These are phyloP conservation scores for Geodia barretti DNA, from an alignment of 37 sponge, comb jelly and placozoan species.

Conservation along the genomic window DNA sequence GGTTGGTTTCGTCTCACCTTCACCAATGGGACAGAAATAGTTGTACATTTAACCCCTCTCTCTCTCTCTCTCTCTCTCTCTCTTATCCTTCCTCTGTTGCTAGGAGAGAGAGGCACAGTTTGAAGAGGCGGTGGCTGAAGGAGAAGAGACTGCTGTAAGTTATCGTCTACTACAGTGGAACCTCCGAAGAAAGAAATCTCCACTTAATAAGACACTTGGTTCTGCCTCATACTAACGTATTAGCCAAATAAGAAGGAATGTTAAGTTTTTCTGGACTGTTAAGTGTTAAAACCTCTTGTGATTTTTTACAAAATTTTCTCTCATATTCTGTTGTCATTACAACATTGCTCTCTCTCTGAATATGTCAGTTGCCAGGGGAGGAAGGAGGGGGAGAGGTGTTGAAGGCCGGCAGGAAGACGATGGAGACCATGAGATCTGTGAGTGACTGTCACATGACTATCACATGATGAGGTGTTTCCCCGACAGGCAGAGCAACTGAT, in stretches of 20 bases:
- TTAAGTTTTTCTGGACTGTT: no score
- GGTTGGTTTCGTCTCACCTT: not conserved
- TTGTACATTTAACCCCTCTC: no score
- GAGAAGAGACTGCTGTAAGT: conserved; percentile 57
- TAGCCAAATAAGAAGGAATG: no score
- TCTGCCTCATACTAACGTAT: no score
- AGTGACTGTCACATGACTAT: not conserved
- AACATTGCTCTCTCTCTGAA: no score
- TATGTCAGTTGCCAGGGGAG: conserved; percentile 73
- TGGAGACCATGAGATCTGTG: conserved; percentile 79
- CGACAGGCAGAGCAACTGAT: conserved; percentile 87
- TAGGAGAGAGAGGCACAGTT: conserved; percentile 75
- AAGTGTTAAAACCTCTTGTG: no score
- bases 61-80: not conserved
- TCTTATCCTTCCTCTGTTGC: not conserved
- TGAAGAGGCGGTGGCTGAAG: conserved; percentile 62
- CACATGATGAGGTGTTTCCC: not conserved
- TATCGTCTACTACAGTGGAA: no score
- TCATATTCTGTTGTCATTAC: no score
- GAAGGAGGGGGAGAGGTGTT: conserved; percentile 33
- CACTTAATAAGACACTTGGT: no score
- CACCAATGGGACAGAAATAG: no score
- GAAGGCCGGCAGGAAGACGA: conserved; percentile 72
- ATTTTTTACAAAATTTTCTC: no score
- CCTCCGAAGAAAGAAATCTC: no score